Evolutionary conservation across 1,140 invertebrate species (phyloP), one percentile per base, ranked within the genome.

Genomic region (Drosophila suzukii): DNA sequence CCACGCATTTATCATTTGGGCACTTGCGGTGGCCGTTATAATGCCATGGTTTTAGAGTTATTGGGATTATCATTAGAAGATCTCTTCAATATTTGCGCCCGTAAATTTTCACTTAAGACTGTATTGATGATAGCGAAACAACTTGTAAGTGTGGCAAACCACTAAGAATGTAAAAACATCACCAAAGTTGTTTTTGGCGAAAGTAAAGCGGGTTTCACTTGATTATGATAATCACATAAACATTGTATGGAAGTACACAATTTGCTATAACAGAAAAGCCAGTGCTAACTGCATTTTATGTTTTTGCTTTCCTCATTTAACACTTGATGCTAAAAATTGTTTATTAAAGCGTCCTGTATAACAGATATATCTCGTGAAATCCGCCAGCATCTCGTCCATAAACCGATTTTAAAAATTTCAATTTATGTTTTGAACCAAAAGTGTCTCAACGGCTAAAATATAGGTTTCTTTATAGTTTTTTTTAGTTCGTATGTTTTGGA

Each of bases 1-100:
- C 97, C 97, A 55, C 95, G 96, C 93, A 96, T 97, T 59, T 97
- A 96, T 93, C 97, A 97, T 92, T 96, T 97, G 93, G 97, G 97
- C 75, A 96, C 96, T 72, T 97, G 96, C 92, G 96, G 96, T 71
- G 93, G 93, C 59, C 95, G 96, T 92, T 97, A 97, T 93, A 98
- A 97, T 93, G 97, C 97, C 61, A 91, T 94, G 90, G 94, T 95
- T 54, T 94, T 97, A 94, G 96, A 97, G 93, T 93, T 97, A 71
- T 93, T 97, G 53, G 96, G 96, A 59, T 95, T 96, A 67, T 96
- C 95, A 84, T 93, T 97, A 73, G 96, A 97, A 93, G 96, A 97
- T 93, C 93, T 97, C 49, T 97, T 97, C 93, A 96, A 93, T 78
- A 92, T 96, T 74, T 97, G 96, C 93, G 95, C 96, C 88, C 93